Evolutionary conservation across 2,113 vertebrate genomes (phyloP).

Genomic region (Fregata magnificens): DNA sequence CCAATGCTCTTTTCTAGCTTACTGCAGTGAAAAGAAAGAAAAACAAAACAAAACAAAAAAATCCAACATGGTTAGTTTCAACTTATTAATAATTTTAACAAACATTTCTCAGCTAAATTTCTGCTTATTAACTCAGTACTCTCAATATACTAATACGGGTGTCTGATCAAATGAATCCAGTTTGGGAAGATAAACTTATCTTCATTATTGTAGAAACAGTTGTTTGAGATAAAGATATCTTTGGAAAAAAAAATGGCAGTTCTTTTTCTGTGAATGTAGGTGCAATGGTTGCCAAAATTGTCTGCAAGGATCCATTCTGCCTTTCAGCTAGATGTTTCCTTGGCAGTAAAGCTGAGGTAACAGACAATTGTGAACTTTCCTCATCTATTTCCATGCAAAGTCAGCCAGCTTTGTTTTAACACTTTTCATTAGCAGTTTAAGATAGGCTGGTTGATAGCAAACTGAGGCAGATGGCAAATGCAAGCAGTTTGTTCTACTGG

Average conservation of each 20-base stretch:
- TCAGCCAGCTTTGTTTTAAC: background rate
- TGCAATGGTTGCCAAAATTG: background rate
- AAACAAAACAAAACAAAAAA: background rate
- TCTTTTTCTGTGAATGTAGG: background rate
- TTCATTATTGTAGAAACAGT: background rate
- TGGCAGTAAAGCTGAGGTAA: background rate
- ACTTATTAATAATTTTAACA: background rate
- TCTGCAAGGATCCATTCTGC: background rate
- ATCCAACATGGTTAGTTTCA: background rate
- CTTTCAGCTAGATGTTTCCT: slow-evolving; percentile 1
- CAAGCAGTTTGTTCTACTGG: background rate
- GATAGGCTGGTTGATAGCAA: background rate
- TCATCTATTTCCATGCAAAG: background rate
- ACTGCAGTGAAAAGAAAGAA: background rate
- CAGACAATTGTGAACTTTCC: slow-evolving; percentile 6
- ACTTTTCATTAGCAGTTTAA: slow-evolving; percentile 14
- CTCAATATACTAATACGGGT: background rate
- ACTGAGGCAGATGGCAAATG: slow-evolving; percentile 23
- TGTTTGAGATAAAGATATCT: background rate
- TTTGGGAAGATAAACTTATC: background rate
- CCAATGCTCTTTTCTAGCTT: background rate
- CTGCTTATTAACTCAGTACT: background rate
- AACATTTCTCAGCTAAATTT: background rate
- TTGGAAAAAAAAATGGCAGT: background rate
- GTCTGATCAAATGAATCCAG: background rate